Evolutionary conservation across 1,140 invertebrate genomes (phyloP), one percentile per base, ranked within the genome.

Genomic region (Aplysia californica): DNA sequence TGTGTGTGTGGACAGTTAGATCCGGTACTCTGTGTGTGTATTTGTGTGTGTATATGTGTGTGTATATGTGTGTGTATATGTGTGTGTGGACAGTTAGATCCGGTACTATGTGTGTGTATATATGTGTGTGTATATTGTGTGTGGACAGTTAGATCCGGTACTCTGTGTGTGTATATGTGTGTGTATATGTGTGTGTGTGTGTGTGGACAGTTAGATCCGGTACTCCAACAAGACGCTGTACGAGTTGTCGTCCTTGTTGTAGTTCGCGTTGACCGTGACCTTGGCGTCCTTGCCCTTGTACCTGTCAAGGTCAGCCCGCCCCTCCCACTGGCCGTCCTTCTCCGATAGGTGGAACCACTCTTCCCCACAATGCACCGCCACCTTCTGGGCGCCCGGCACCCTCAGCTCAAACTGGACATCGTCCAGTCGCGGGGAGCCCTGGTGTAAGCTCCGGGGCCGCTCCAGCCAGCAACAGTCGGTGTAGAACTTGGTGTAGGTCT

Each of bases 401-500:
- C 74, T 74, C 29, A 80, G 20, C 20, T 72, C 55, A 21, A 76
- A 58, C 56, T 39, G 29, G 56, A 73, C 70, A 29, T 79, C 79
- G 56, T 73, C 70, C n/a, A 78, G 74, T 44, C 75, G 69, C 29
- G 65, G 74, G 15, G 66, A 66, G 15, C 10, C 41, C 23, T 80
- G 74, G 74, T 81, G 72, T 2, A 86, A 77, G 55, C 83, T 76
- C 29, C 83, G 36, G 6, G 88, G 88, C 39, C 82, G 81, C 31
- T 80, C 69, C 35, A 89, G 79, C 77, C 71, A 86, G 67, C 88
- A 89, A 1, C 85, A 86, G n/a, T 89, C 87, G 72, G 88, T 87
- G 87, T 87, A 89, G 55, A 86, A 87, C 59, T 87, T 87, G 15
- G 84, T 85, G 77, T 86, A 89, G 75, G 88, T 87, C 70, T 86